A percentile compares a stretch with the other conserved stretches of the same genome.
phyloP scores from a whole-genome alignment of 1,140 invertebrate genomes.

The Saxidomus purpurata region DNA sequence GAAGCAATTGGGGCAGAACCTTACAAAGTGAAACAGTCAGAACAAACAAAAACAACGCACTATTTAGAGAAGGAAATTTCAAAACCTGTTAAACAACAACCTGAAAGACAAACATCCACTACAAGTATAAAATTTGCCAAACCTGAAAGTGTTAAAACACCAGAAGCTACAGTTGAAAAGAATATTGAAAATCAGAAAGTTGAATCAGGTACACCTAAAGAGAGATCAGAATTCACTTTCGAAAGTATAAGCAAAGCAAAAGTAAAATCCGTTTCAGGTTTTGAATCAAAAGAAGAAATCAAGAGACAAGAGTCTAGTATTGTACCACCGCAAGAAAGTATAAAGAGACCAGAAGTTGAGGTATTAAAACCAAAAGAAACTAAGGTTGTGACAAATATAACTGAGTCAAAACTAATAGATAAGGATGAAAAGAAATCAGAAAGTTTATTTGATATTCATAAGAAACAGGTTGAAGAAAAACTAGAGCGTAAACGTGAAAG shows the following conservation, averaged over 20 bases:
- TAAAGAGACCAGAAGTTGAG: background rate
- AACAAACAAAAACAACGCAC: background rate
- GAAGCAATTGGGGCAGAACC: background rate
- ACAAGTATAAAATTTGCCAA: background rate
- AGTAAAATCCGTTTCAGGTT: background rate
- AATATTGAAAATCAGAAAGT: background rate
- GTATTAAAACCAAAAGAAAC: background rate
- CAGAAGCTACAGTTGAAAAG: background rate
- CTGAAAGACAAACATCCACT: conserved; percentile 19
- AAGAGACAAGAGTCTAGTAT: background rate
- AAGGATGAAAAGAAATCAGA: background rate
- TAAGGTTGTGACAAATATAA: background rate
- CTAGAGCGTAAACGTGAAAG: conserved; percentile 8
- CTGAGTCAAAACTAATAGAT: conserved; percentile 2
- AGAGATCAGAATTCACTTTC: conserved; percentile 4
- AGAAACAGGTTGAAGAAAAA: conserved; percentile 29
- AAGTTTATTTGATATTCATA: conserved; percentile 38
- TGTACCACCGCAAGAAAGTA: background rate
- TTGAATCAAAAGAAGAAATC: background rate
- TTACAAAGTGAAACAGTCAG: background rate
- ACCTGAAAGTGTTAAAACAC: background rate
- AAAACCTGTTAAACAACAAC: background rate
- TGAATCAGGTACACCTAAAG: background rate
- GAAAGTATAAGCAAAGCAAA: background rate
- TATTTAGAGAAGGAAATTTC: background rate